phyloP scores from a whole-genome alignment of 2,888 invertebrate genomes.

The Sisyra terminalis region DNA sequence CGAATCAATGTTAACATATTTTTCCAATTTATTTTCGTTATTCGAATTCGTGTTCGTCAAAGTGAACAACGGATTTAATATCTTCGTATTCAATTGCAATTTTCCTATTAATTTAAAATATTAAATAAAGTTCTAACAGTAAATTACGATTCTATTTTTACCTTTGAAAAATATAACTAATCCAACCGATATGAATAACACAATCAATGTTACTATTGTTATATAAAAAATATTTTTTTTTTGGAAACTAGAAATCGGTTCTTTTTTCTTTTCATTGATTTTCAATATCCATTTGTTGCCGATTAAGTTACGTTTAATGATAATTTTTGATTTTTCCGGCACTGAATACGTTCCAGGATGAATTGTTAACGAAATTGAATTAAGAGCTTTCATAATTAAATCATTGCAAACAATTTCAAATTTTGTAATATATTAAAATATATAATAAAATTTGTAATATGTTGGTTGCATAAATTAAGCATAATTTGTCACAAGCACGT shows the following conservation, averaged over 20 bases:
- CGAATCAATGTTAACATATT: not conserved
- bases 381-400: too few relatives aligned
- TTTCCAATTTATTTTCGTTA: not conserved
- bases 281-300: constrained; percentile 25
- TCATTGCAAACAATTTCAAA: too few relatives aligned
- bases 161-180: not conserved
- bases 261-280: constrained; percentile 20
- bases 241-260: not conserved
- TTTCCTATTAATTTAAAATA: too few relatives aligned
- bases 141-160: not conserved
- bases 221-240: not conserved
- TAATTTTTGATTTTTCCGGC: constrained; percentile 14
- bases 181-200: not conserved
- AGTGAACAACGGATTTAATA: not conserved
- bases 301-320: constrained; percentile 24
- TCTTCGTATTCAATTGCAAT: too few relatives aligned
- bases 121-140: not conserved
- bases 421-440: too few relatives aligned
- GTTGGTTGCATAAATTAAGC: too few relatives aligned
- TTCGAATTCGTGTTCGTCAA: not conserved
- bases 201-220: not conserved
- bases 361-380: too few relatives aligned
- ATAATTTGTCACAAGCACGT: too few relatives aligned
- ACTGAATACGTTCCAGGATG: too few relatives aligned
- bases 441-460: too few relatives aligned